These are phyloP conservation scores for Aethes cnicana DNA, from an alignment of 2,888 invertebrate genomes.

Conservation along the genomic window DNA sequence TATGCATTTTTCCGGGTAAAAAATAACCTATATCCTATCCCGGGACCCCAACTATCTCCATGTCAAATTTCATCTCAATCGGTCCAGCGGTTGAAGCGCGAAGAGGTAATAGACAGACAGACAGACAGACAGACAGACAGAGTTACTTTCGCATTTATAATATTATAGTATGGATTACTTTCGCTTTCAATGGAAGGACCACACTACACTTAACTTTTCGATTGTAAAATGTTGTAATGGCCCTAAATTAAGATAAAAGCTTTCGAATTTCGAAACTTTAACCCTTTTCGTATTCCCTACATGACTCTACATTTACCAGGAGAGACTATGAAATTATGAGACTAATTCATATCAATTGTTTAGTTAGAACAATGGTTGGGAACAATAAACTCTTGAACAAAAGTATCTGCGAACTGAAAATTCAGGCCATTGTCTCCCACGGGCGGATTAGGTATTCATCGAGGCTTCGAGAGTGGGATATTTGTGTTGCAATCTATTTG, in stretches of 20 bases:
- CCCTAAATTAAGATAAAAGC: neutral
- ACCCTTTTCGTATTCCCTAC: constrained; percentile 4
- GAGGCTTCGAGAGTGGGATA: neutral
- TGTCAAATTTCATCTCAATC: too few relatives aligned
- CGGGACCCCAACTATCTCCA: too few relatives aligned
- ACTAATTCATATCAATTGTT: constrained; percentile 21
- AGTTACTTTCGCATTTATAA: too few relatives aligned
- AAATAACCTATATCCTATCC: too few relatives aligned
- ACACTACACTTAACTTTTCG: too few relatives aligned
- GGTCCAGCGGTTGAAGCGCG: too few relatives aligned
- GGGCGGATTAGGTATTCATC: constrained; percentile 1
- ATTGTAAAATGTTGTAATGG: too few relatives aligned
- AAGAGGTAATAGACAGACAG: too few relatives aligned
- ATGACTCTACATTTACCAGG: constrained; percentile 3
- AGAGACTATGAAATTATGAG: constrained; percentile 8
- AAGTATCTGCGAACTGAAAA: constrained; percentile 5
- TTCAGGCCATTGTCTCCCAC: neutral
- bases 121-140: too few relatives aligned
- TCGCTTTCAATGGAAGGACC: too few relatives aligned
- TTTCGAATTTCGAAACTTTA: neutral
- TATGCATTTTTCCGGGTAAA: too few relatives aligned
- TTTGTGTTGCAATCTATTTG: neutral
- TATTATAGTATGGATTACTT: too few relatives aligned
- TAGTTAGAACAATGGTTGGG: neutral
- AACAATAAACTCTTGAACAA: constrained; percentile 19